Conservation (phyloP, 2,797 vertebrate species). For the Mallotus villosus region DNA sequence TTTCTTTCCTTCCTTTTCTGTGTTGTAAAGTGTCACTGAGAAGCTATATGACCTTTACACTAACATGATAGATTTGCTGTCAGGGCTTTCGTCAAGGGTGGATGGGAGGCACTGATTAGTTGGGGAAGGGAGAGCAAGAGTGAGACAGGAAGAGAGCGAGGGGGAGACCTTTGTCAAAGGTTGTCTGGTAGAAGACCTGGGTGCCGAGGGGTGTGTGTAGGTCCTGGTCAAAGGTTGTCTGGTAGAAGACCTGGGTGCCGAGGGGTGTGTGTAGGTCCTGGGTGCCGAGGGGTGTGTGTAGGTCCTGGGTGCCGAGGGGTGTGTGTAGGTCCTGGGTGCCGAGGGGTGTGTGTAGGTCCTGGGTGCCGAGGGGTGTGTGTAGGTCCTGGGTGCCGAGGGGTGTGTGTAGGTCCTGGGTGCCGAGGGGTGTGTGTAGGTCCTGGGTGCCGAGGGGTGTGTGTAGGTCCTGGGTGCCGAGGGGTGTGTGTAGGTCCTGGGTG, state of each 20-base stretch:
- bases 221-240: slow-evolving; percentile 70
- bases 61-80: slow-evolving; percentile 56
- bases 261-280: neutral
- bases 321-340: slow-evolving; percentile 11
- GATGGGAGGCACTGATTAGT: slow-evolving; percentile 45
- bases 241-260: slow-evolving; percentile 8
- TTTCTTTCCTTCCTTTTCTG: neutral
- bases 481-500: slow-evolving; percentile 12
- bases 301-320: slow-evolving; percentile 10
- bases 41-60: slow-evolving; percentile 39
- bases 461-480: slow-evolving; percentile 10
- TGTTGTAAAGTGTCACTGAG: slow-evolving; percentile 33
- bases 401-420: slow-evolving; percentile 10
- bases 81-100: slow-evolving; percentile 36
- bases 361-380: slow-evolving; percentile 8
- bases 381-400: slow-evolving; percentile 13
- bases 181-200: slow-evolving; percentile 2
- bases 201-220: slow-evolving; percentile 9
- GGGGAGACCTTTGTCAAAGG: slow-evolving; percentile 34
- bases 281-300: too few species aligned
- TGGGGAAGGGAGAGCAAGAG: slow-evolving; percentile 23
- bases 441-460: slow-evolving; percentile 10
- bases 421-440: slow-evolving; percentile 11
- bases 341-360: slow-evolving; percentile 11
- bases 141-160: slow-evolving; percentile 29